Base-by-base conservation (phyloP, 2,888 invertebrate species). In the Spilosoma lubricipeda region DNA sequence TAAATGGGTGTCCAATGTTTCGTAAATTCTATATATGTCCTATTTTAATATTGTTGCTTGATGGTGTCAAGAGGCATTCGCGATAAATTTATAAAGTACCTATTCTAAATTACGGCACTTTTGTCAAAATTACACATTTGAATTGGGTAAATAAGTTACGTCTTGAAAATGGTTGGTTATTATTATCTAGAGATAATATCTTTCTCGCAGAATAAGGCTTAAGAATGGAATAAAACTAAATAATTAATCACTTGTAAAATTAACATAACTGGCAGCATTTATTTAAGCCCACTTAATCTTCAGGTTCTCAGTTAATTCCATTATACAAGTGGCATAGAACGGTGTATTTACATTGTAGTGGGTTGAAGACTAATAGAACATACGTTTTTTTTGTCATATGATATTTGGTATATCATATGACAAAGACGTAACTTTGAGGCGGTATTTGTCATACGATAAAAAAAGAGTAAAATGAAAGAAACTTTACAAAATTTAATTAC, bases 31-130 rank as follows among this genome's bases (percentile, higher is more conserved):
- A 45, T 56, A 67, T 42, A 72, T 67, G 69, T 67, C 64, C 67
- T 30, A 45, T 45, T 45, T 45, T 45, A 39, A 74, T 73, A 71
- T 80, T 82, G 77, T 79, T 73, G 74, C 84, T 83, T 84, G 74
- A 82, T 80, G 42, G 59, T 73, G 79, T 76, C 82, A 75, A 85
- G 78, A 77, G 78, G 39, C 77, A 73, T 80, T 80, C 77, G 67
- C 65, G 45, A 45, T 78, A 76, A 77, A 70, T 74, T 69, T 63
- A 73, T 52, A 73, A 76, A 30, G 4, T 73, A 67, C 30, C 59
- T 30, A 63, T 18, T 74, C 23, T 71, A 71, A 66, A 36, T 48
- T 48, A 20, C 56, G 70, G 71, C 36, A 36, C 59, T 13, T 77
- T 79, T 80, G 78, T 77, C 77, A 81, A 79, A 82, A 82, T 77